Conservation (phyloP, 1,140 invertebrate genomes). For the Platyscapa corneri region DNA sequence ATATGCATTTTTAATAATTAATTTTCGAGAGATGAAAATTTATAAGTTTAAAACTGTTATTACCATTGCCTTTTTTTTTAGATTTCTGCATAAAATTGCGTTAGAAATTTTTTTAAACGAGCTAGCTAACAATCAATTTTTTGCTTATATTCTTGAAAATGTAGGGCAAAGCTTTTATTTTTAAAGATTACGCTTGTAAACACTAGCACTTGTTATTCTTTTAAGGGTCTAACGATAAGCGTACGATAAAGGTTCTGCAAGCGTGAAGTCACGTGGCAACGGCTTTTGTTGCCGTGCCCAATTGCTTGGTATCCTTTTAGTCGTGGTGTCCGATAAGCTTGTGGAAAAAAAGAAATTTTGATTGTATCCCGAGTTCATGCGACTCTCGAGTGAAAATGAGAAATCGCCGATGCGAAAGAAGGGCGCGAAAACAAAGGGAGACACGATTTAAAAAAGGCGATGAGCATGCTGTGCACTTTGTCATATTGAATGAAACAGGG, state of each 20-base stretch:
- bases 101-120: background rate
- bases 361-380: background rate
- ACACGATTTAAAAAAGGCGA: constrained; percentile 6
- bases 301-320: background rate
- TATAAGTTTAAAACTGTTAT: too few species aligned
- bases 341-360: constrained; percentile 24
- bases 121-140: background rate
- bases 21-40: too few species aligned
- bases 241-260: background rate
- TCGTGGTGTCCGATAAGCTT: background rate
- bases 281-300: background rate
- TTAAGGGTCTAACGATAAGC: background rate
- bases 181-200: background rate
- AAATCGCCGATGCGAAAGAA: constrained; percentile 28
- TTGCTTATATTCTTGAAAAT: background rate
- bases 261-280: background rate
- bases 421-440: constrained; percentile 21
- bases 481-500: background rate
- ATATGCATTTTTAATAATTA: too few species aligned
- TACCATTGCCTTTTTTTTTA: too few species aligned
- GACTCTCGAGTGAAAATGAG: constrained; percentile 25
- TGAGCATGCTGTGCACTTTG: constrained; percentile 31
- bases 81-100: background rate
- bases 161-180: background rate
- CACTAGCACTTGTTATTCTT: background rate